Base-by-base conservation (phyloP, 2,797 vertebrate species). In the Rhinophrynus dorsalis region DNA sequence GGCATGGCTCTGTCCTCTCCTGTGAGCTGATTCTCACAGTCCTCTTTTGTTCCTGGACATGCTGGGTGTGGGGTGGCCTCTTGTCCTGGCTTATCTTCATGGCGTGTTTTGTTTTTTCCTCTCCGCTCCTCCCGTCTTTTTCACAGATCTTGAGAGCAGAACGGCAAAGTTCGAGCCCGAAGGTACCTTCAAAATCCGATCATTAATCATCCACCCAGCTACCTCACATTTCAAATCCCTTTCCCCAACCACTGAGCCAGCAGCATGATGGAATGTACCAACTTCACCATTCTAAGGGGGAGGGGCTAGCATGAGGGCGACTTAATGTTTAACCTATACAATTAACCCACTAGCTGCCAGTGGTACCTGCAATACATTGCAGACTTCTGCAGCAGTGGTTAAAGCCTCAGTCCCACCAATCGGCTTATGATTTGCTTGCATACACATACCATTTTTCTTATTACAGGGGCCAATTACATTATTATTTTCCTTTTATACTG, bases 71-170 rank as follows among this genome's bases (percentile, higher is more conserved):
- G 55, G 61, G 61, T 51, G 44, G 69, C 32, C 30, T 48, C 10
- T 17, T 35, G n/a, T 56, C 50, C 42, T 30, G 5, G 32, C 71
- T 68, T 60, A 33, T 55, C 58, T 62, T 74, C 64, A 67, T 52
- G 12, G 26, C 50, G 24, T 61, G 40, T 60, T 67, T 74, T 68
- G 32, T 58, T 57, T 51, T 45, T 57, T 3, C 32, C 23, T 35
- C 48, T 50, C 37, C 5, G 17, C 65, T 56, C 50, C 57, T 37
- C 67, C 68, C 56, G 77, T 61, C 21, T 63, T 68, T 68, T 64
- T 65, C 91, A 75, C 90, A 94, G 91, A 88, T 83, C 89, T 92
- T 58, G 83, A 81, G 26, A 75, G 68, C 89, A 93, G 90, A 91
- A 78, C 82, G 51, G 40, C 75, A 85, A 92, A 89, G 88, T 72